These are phyloP conservation scores for Tenualosa thibaudeaui DNA, from an alignment of 2,797 vertebrate genomes.

Conservation along the genomic window DNA sequence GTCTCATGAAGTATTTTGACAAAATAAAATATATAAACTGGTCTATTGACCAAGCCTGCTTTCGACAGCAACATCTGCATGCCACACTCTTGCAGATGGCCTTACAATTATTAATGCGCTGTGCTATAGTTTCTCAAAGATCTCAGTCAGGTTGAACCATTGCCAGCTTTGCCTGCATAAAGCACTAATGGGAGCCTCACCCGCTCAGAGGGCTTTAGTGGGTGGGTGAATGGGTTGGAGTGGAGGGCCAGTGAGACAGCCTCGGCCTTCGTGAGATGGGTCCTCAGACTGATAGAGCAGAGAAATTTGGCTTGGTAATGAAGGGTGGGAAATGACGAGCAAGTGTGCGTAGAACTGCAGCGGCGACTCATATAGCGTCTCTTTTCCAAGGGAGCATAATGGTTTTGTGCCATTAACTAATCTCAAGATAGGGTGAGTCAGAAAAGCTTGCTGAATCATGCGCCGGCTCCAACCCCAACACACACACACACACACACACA, in stretches of 20 bases:
- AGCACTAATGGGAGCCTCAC: background rate
- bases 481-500: background rate
- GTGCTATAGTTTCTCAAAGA: too few relatives aligned
- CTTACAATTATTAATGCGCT: too few relatives aligned
- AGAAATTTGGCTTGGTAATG: background rate
- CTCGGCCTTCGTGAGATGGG: background rate
- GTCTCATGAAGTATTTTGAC: background rate
- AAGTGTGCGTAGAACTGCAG: background rate
- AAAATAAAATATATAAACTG: too few relatives aligned
- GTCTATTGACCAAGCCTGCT: too few relatives aligned
- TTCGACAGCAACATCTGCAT: too few relatives aligned
- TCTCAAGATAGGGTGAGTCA: constrained; percentile 49
- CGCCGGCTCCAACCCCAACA: constrained; percentile 28
- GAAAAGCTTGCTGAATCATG: constrained; percentile 44
- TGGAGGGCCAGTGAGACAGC: background rate
- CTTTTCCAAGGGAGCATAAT: background rate
- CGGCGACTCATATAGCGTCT: background rate
- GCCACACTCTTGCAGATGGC: too few relatives aligned
- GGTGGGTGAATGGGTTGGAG: background rate
- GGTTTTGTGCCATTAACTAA: constrained; percentile 44
- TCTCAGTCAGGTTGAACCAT: too few relatives aligned
- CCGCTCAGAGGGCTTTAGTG: background rate
- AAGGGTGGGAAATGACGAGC: background rate
- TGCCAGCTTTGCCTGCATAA: background rate
- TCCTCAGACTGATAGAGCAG: background rate